phyloP scores from a whole-genome alignment of 2,888 invertebrate genomes.

The Rhagophthalmus giganteus region DNA sequence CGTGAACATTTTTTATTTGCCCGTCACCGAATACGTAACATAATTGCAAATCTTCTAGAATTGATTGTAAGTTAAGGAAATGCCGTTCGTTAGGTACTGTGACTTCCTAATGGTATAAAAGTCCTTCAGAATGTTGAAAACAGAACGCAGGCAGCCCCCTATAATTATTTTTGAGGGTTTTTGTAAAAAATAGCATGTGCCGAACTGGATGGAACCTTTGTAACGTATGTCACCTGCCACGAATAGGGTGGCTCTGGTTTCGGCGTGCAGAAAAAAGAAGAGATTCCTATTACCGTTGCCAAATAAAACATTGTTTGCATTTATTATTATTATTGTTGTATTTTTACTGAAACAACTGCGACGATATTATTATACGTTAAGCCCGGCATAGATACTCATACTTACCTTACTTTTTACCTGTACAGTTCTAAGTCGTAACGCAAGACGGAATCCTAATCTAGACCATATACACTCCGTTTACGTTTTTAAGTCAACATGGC shows the following conservation, averaged over 20 bases:
- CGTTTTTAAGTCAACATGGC: too few species aligned
- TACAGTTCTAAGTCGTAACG: background rate
- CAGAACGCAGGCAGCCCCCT: constrained; percentile 25
- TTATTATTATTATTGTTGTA: constrained; percentile 11
- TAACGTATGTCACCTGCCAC: constrained; percentile 43
- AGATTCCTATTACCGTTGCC: constrained; percentile 1
- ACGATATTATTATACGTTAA: background rate
- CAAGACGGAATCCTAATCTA: too few species aligned
- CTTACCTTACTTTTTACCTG: background rate
- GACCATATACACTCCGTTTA: too few species aligned
- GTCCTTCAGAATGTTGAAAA: constrained; percentile 28
- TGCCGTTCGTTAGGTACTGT: too few species aligned
- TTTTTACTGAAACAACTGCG: background rate
- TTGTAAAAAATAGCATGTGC: constrained; percentile 35
- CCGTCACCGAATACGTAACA: background rate
- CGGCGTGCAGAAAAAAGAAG: constrained; percentile 6
- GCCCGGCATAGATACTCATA: background rate
- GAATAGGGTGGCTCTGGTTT: constrained; percentile 19
- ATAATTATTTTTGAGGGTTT: constrained; percentile 33
- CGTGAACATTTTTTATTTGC: background rate
- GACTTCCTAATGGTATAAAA: constrained; percentile 24
- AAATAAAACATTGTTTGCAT: constrained; percentile 17
- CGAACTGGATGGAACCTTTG: constrained; percentile 35
- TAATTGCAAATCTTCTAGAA: background rate
- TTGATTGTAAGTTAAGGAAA: too few species aligned